Evolutionary conservation across 2,888 invertebrate species (phyloP), one percentile per base, ranked within the genome.

Genomic region (Leptinotarsa tumamoca): DNA sequence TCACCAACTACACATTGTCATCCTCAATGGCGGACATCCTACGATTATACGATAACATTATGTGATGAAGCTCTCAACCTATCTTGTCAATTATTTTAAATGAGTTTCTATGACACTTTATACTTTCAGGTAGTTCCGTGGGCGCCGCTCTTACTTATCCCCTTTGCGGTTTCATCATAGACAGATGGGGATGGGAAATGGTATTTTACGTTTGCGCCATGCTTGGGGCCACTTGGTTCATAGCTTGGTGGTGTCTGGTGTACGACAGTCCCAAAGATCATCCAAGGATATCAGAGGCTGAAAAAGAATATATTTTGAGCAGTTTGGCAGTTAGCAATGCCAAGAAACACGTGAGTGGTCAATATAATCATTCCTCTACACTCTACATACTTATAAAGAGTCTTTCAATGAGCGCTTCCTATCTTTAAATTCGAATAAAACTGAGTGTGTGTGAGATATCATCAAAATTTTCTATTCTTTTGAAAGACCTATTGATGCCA

Each of bases 131-230:
- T 76, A 92, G 93, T 84, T 93, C 93, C 0, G 90, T 93, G 1
- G 93, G 93, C 13, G 91, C 92, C 23, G 93, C 93, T 0, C 78
- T 93, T 18, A 93, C 94, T 13, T 93, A 93, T 86, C 93, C 94
- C 0, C 87, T 94, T 74, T 94, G 94, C 79, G 94, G 94, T 2
- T 89, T 91, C 76, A 90, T 95, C 14, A 92, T 92, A 71, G 90
- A 91, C 75, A 87, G 88, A 83, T 91, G 90, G 74, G 93, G 93
- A 3, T 95, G 95, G 95, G 92, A 93, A 81, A 90, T 91, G 79
- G 93, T 93, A 0, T 95, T 94, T 85, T 92, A 94, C 83, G 88
- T 92, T 10, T 92, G 92, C 17, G 93, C 92, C 13, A 81, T 89
- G 0, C 82, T 93, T 4, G 93, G 92, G 4, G 88, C 91, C 0